These are phyloP conservation scores for Ypsolopha sequella DNA, from an alignment of 2,888 invertebrate species.

Conservation along the genomic window DNA sequence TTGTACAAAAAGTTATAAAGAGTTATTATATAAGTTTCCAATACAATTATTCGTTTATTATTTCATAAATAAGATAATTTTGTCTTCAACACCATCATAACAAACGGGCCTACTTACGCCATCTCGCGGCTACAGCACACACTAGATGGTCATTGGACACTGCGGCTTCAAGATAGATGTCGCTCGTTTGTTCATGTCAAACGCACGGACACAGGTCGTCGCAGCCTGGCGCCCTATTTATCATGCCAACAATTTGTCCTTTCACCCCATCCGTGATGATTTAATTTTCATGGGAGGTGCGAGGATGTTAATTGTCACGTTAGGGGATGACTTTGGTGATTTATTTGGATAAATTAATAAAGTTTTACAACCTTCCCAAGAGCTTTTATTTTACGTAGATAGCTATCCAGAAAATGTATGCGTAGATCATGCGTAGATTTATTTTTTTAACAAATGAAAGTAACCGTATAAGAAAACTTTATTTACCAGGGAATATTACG, in stretches of 20 bases:
- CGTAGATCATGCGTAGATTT: too few relatives aligned
- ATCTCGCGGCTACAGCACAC: conserved; percentile 10
- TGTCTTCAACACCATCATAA: conserved; percentile 1
- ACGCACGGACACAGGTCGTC: conserved; percentile 31
- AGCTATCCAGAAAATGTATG: too few relatives aligned
- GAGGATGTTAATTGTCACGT: conserved; percentile 15
- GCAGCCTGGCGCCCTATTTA: conserved; percentile 45
- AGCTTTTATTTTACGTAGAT: too few relatives aligned
- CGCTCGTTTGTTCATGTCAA: conserved; percentile 52
- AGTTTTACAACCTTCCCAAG: too few relatives aligned
- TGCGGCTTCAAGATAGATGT: conserved; percentile 53
- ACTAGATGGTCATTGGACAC: conserved; percentile 21
- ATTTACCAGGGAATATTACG: too few relatives aligned
- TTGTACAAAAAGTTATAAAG: too few relatives aligned
- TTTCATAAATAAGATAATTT: too few relatives aligned
- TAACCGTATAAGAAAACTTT: too few relatives aligned
- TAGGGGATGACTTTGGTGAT: not conserved
- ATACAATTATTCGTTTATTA: too few relatives aligned
- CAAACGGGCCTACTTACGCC: conserved; percentile 17
- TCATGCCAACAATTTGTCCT: conserved; percentile 22
- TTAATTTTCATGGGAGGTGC: conserved; percentile 43
- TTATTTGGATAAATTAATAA: too few relatives aligned
- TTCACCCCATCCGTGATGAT: conserved; percentile 37
- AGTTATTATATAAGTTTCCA: too few relatives aligned
- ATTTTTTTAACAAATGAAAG: too few relatives aligned